Evolutionary conservation across 2,113 vertebrate species (phyloP), one percentile per base, ranked within the genome.

Genomic region (Gymnogyps californianus): DNA sequence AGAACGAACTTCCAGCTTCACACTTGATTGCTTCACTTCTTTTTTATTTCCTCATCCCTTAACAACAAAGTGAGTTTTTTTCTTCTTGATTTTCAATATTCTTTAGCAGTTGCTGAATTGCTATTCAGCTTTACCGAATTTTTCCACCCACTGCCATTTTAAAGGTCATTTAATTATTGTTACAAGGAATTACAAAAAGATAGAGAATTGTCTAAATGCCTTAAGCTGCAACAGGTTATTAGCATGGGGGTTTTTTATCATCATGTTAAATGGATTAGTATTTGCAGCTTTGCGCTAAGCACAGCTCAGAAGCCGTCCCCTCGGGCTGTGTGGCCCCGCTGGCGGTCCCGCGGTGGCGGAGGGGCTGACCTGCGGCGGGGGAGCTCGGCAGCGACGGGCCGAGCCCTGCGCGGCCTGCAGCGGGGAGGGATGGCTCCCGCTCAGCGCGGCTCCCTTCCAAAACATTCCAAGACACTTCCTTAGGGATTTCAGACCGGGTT

Each of bases 111-210:
- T 77, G 83, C 91, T 87, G 69, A 93, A 79, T 61, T 54, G 78
- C 79, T 64, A 11, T 79, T 93, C 64, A 49, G 93, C 80, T 91
- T 94, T 79, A 40, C 47, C 6, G 57, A 55, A 14, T 79, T 89
- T 87, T 96, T 64, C 90, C 94, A 29, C 94, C 78, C 89, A 76
- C 82, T 95, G 91, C 91, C 70, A 28, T 93, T 96, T 83, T 82
- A 97, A 97, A 97, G 95, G 96, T 96, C 89, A 95, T 83, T 96
- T 95, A 84, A 89, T 97, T 96, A 94, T 78, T 93, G 83, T 93
- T 95, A 91, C 86, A 59, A 84, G 95, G 90, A 95, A 91, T 80
- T 95, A 67, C 70, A 17, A 66, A 84, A 94, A 96, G 71, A 92
- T 21, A 89, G 89, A 78, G 28, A 92, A 74, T 72, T 90, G 70